Evolutionary conservation across 2,797 vertebrate species (phyloP).

Genomic region (Lagorchestes hirsutus): DNA sequence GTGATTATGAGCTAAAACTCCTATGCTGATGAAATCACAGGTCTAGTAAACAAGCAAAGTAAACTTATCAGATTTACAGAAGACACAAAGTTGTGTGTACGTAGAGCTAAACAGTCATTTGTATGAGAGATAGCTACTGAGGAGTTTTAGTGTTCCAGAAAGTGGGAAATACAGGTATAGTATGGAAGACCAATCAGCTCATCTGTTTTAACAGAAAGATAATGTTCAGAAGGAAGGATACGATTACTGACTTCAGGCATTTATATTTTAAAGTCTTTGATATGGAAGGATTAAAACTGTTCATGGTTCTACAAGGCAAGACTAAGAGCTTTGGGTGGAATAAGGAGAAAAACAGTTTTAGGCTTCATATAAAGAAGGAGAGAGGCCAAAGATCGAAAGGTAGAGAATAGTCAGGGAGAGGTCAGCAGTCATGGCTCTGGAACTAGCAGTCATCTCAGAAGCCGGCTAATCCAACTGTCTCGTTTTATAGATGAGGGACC

Average conservation of each 20-base stretch:
- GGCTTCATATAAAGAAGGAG: neutral
- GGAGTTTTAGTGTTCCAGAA: neutral
- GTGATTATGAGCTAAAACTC: neutral
- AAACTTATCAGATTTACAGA: neutral
- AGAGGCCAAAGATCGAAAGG: neutral
- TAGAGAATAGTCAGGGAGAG: neutral
- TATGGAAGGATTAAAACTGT: neutral
- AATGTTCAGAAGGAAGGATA: neutral
- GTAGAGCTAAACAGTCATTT: neutral
- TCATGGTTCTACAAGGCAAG: neutral
- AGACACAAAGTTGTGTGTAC: neutral
- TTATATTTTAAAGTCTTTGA: neutral
- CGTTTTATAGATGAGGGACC: neutral
- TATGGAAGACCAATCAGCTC: neutral
- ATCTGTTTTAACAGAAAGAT: neutral
- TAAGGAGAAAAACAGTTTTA: neutral
- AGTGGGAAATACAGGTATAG: neutral
- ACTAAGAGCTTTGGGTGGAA: neutral
- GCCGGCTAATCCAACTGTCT: neutral
- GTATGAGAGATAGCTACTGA: neutral
- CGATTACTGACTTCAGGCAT: neutral
- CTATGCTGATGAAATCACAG: neutral
- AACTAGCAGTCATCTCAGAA: neutral
- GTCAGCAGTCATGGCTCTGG: neutral
- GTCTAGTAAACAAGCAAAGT: neutral